Evolutionary conservation across 2,888 invertebrate genomes (phyloP), one percentile per base, ranked within the genome.

Genomic region (Drosophila atroscutellata): DNA sequence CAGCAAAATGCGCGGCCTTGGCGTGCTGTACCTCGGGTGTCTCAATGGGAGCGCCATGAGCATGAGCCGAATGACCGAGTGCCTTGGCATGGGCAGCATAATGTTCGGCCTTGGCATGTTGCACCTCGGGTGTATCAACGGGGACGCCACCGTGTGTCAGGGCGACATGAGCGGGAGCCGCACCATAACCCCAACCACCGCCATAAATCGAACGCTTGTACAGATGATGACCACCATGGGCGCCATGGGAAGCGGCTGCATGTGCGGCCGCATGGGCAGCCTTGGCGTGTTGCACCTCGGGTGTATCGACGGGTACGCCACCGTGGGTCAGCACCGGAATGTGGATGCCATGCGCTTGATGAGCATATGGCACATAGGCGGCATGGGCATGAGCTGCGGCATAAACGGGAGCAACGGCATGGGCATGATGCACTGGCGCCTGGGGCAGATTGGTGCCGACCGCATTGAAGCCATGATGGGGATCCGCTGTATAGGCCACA

Each of bases 391-490:
- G 92, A 45, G 91, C 90, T 42, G 90, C 83, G 54, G 91, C 91
- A 71, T 91, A 91, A 55, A 91, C 91, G n/a, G 89, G 80, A 8
- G 85, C 86, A 39, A 42, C 42, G 42, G 42, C 45, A 24, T 45
- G 45, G 13, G 71, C 73, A 59, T 75, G 60, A 4, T 80, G 83
- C 11, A 87, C 90, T 2, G 95, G 95, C 42, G 95, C 94, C 78
- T 94, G 93, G 2, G 95, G 95, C 72, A 95, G 91, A 91, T 95
- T 95, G 15, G 95, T 95, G 47, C 95, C 95, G 18, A 95, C 93
- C 13, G 95, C 95, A 90, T 95, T 94, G 92, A 96, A 95, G 51
- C 95, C 95, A 83, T 94, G 93, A 84, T 95, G 94, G 1, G 93
- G 93, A 92, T 95, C 95, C 8, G 95, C 94, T 30, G 95, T 93